These are phyloP conservation scores for Leptocoma aspasia DNA, from an alignment of 2,113 vertebrate species.

Conservation along the genomic window DNA sequence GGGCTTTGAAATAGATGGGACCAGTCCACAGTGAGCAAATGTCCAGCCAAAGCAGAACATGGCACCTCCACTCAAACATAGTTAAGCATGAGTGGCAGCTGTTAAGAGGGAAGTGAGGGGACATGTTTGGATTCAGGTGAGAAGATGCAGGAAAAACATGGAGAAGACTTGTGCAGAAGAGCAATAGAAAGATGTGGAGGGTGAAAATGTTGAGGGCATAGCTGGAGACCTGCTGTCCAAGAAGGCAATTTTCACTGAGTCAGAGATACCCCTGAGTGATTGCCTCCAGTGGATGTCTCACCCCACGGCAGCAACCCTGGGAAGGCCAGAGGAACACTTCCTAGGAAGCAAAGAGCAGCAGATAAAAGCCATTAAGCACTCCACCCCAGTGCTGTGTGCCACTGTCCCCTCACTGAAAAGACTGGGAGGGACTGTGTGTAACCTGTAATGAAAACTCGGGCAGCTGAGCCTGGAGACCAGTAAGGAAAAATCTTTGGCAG, in stretches of 20 bases:
- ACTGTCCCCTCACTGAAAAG: rapidly evolving
- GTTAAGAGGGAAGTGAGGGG: not conserved
- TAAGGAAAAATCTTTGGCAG: not conserved
- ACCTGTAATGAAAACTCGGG: not conserved
- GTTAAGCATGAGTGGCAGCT: not conserved
- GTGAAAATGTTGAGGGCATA: not conserved
- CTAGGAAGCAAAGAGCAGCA: not conserved
- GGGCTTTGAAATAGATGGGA: not conserved
- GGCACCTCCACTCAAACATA: not conserved
- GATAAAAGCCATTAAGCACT: not conserved
- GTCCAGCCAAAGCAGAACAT: not conserved
- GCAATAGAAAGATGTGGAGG: rapidly evolving
- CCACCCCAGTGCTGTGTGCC: not conserved
- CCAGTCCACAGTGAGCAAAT: not conserved
- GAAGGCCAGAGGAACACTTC: not conserved
- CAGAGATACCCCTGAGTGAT: not conserved
- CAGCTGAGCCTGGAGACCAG: not conserved
- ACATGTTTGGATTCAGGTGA: not conserved
- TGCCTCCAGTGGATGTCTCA: not conserved
- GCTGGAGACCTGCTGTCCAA: not conserved
- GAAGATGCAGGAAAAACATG: not conserved
- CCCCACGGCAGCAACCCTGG: not conserved
- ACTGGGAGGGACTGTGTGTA: not conserved
- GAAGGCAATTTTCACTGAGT: not conserved
- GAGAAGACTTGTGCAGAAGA: not conserved